phyloP scores from a whole-genome alignment of 2,888 invertebrate genomes.

The Nesidiocoris tenuis region DNA sequence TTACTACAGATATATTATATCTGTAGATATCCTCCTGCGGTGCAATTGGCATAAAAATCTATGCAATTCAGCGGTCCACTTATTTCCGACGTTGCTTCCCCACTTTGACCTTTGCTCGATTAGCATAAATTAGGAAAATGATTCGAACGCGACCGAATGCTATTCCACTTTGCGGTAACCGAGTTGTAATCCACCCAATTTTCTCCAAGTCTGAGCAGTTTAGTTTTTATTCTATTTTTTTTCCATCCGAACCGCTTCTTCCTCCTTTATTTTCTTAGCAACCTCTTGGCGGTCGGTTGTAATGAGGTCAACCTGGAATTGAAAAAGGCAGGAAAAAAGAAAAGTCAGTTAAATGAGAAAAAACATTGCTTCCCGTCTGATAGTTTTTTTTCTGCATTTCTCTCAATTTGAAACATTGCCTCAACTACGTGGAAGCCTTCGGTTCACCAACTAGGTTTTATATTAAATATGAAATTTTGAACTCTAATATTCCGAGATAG shows the following conservation, averaged over 20 bases:
- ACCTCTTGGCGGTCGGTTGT: background rate
- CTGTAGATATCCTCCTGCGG: no score
- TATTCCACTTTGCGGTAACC: background rate
- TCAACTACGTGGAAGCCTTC: no score
- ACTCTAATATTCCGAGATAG: no score
- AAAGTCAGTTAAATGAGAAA: conserved; percentile 18
- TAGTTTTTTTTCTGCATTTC: conserved; percentile 1
- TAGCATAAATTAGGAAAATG: no score
- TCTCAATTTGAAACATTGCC: background rate
- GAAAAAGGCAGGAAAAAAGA: background rate
- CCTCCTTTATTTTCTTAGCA: background rate
- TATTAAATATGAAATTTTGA: no score
- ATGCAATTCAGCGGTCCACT: no score
- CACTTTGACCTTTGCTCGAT: no score
- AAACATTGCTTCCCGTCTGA: background rate
- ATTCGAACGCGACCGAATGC: no score
- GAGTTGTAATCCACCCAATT: background rate
- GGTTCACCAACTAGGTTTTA: no score
- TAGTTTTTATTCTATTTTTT: background rate
- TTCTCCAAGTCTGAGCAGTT: background rate
- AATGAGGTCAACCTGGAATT: conserved; percentile 33
- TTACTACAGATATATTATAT: no score
- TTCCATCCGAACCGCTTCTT: background rate
- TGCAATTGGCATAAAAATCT: no score
- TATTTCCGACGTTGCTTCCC: no score